Evolutionary conservation across 2,888 invertebrate genomes (phyloP).

Genomic region (Hypomecis atomaria): DNA sequence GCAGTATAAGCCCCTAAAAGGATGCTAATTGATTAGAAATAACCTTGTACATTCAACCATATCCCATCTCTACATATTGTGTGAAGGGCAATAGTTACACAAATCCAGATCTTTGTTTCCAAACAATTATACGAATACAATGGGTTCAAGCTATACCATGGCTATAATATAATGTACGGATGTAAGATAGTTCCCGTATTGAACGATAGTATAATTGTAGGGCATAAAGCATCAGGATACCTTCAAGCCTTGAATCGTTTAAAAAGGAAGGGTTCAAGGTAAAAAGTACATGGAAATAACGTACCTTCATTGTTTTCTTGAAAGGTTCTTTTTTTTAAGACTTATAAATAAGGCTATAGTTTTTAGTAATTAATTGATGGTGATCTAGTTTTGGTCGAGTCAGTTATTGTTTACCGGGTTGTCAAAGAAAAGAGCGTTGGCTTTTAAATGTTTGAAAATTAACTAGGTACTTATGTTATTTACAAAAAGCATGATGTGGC

Average conservation of each 20-base stretch:
- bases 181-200: slow-evolving; percentile 31
- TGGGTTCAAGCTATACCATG: slow-evolving; percentile 5
- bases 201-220: slow-evolving; percentile 40
- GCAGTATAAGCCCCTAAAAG: too few species aligned
- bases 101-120: slow-evolving; percentile 20
- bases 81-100: slow-evolving; percentile 6
- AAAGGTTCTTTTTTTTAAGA: not conserved
- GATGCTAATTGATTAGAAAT: too few species aligned
- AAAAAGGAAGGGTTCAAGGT: slow-evolving; percentile 34
- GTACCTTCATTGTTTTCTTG: slow-evolving; percentile 1
- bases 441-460: too few species aligned
- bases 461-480: too few species aligned
- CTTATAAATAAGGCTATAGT: too few species aligned
- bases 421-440: too few species aligned
- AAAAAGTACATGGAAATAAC: not conserved
- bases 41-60: not conserved
- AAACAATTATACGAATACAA: slow-evolving; percentile 23
- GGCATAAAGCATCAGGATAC: slow-evolving; percentile 27
- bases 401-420: too few species aligned
- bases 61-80: not conserved
- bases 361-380: too few species aligned
- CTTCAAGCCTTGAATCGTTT: slow-evolving; percentile 46
- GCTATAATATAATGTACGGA: slow-evolving; percentile 48
- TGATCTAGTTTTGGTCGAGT: too few species aligned
- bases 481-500: too few species aligned